Percentiles rank a stretch among this genome's conserved stretches.
Conservation (phyloP, 2,888 invertebrate genomes). For the Hyppa rectilinea region DNA sequence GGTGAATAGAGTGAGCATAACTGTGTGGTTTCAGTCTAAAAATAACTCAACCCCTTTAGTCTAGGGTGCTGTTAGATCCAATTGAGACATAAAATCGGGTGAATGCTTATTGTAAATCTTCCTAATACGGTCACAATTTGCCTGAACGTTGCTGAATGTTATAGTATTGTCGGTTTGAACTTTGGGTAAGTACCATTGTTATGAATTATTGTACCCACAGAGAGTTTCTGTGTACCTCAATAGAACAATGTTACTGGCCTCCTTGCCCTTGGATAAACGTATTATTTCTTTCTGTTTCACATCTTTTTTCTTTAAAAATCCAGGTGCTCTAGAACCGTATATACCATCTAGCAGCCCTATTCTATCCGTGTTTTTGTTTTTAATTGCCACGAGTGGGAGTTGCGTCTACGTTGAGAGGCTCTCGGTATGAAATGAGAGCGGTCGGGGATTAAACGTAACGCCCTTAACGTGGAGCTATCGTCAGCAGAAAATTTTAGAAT, state of each 20-base stretch:
- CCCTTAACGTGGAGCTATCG: slow-evolving; percentile 41
- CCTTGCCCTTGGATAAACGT: not conserved
- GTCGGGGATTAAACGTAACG: slow-evolving; percentile 51
- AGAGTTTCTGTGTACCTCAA: not conserved
- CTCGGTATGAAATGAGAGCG: slow-evolving; percentile 47
- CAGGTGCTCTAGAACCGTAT: not conserved
- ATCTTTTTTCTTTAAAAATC: not conserved
- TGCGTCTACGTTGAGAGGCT: slow-evolving; percentile 47
- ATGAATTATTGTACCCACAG: not conserved
- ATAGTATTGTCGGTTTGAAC: not conserved
- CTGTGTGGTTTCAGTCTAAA: slow-evolving; percentile 13
- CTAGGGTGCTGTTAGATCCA: not conserved
- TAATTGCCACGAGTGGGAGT: slow-evolving; percentile 59
- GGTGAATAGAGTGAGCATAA: not conserved
- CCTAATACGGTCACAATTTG: not conserved
- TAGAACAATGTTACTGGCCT: not conserved
- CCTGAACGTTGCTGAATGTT: not conserved
- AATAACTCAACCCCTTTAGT: slow-evolving; percentile 24
- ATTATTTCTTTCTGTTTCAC: too few species aligned
- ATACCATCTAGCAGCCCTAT: slow-evolving; percentile 49
- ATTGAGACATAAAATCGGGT: not conserved
- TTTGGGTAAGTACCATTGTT: not conserved
- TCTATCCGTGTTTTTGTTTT: slow-evolving; percentile 55
- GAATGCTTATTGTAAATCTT: slow-evolving; percentile 3
- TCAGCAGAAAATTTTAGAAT: slow-evolving; percentile 38